Conservation (phyloP, 2,113 vertebrate species). For the Trematomus loennbergii region DNA sequence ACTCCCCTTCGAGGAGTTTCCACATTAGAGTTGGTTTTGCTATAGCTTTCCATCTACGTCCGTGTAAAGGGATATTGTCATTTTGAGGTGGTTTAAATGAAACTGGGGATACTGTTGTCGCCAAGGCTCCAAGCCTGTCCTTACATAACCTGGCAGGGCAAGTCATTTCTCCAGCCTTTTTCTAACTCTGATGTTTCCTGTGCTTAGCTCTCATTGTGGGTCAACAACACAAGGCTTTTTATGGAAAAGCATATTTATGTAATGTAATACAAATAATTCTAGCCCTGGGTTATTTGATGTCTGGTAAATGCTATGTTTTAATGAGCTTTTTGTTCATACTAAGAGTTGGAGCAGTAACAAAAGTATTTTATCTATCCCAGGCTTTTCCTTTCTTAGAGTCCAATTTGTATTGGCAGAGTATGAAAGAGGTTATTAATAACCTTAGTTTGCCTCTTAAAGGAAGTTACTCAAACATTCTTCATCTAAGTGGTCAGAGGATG, state of each 20-base stretch:
- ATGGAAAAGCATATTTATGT: slow-evolving; percentile 47
- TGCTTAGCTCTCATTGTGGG: slow-evolving; percentile 73
- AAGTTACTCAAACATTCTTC: slow-evolving; percentile 60
- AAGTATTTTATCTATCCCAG: slow-evolving; percentile 28
- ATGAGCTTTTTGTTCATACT: slow-evolving; percentile 33
- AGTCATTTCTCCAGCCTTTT: slow-evolving; percentile 69
- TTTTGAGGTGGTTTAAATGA: slow-evolving; percentile 79
- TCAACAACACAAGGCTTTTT: slow-evolving; percentile 61
- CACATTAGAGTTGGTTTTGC: slow-evolving; percentile 71
- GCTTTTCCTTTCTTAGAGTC: slow-evolving; percentile 35
- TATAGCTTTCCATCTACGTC: slow-evolving; percentile 76
- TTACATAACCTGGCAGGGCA: slow-evolving; percentile 62
- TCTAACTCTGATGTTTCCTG: slow-evolving; percentile 59
- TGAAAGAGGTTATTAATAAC: slow-evolving; percentile 48
- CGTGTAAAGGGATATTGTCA: slow-evolving; percentile 85
- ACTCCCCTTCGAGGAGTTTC: slow-evolving; percentile 64
- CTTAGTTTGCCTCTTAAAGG: slow-evolving; percentile 46
- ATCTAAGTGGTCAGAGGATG: slow-evolving; percentile 55
- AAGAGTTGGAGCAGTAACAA: slow-evolving; percentile 37
- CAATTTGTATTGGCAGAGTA: slow-evolving; percentile 50
- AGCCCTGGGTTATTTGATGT: slow-evolving; percentile 74
- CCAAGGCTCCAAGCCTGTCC: slow-evolving; percentile 67
- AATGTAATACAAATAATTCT: slow-evolving; percentile 59
- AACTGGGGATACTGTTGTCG: slow-evolving; percentile 64
- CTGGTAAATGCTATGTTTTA: slow-evolving; percentile 54